Evolutionary conservation across 2,113 vertebrate genomes (phyloP), one percentile per base, ranked within the genome.

Genomic region (Coptodon rendalli): DNA sequence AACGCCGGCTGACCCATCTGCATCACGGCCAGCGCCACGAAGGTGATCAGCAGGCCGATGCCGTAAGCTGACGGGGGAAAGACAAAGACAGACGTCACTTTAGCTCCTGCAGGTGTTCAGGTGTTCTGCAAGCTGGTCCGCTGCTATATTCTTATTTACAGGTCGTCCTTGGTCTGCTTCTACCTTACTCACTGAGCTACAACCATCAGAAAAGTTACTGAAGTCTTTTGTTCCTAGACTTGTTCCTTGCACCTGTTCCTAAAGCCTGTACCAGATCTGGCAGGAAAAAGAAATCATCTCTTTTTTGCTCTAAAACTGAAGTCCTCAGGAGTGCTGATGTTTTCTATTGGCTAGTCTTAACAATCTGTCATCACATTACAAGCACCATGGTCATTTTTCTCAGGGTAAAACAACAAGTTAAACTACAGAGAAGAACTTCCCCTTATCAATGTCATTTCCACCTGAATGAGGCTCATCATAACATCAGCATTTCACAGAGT

Each of bases 21-120:
- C 98, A 99, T 99, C 93, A 99, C 17, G 3, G 97, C 98, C 95
- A 99, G 96, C 1, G 98, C 98, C 93, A 99, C 96, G 45, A 99
- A 99, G 27, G 98, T 99, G 96, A 99, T 97, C 43, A 99, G 97
- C 82, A 99, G 97, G 85, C 99, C 99, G 7, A 99, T 93, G 82
- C 98, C 98, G 1, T 99, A 99, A 0, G 98, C 98, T 99, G 93
- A 3, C 13, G 17, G 45, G 85, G 56, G 29, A 59, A 9, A 52
- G 29, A 82, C 7, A 27, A 6, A 79, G 54, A 27, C 4, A 57
- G 12, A 66, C 1, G 1, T 45, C 38, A 31, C 48, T 36, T 54
- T 53, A 53, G 16, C 19, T 9, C 19, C 29, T 63, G 59, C 6
- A 2, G 59, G 59, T 63, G 59, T 36, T 36, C 31, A 22, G 22